Evolutionary conservation across 2,888 invertebrate species (phyloP), one percentile per base, ranked within the genome.

Genomic region (Platycheirus rosarum): DNA sequence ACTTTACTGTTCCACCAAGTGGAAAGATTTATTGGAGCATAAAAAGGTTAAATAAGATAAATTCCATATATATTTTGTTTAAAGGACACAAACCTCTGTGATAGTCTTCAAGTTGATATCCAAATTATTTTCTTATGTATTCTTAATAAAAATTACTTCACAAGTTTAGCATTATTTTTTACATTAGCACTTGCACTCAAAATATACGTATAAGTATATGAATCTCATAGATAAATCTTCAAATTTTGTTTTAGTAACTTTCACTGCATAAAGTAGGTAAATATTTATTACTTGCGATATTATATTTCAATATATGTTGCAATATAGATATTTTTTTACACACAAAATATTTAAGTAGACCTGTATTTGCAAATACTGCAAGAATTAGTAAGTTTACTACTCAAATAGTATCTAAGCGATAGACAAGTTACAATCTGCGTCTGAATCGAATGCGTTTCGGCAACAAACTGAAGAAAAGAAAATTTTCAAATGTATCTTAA

Each of bases 391-490:
- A 29, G 44, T 53, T 71, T n/a, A 44, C 44, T 62, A 74, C 68
- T 48, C 42, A 55, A 69, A 44, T 74, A 60, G 35, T 35, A 53
- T 51, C 23, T 53, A 62, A 23, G 23, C 55, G 63, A 62, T 65
- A 78, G 71, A 71, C 77, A 66, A 60, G 65, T 60, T 60, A 60
- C 65, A 57, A 78, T 44, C 60, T 82, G 86, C 88, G 89, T 89
- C 89, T 89, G 90, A 87, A 89, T 88, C 87, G 89, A 87, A 88
- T 88, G 90, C 89, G 87, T 89, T 88, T 87, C 89, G 86, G 88
- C 86, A 87, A 89, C 88, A 87, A 89, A 89, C 89, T 89, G 89
- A 89, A 89, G 88, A 88, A 88, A 87, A 88, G 87, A 87, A 89
- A 89, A 89, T 85, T 87, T 87, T 87, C 87, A 71, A 60, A 44